Percentiles rank a stretch among this genome's conserved stretches.
phyloP scores from a whole-genome alignment of 2,888 invertebrate genomes.

The Leptarthrus brevirostris region DNA sequence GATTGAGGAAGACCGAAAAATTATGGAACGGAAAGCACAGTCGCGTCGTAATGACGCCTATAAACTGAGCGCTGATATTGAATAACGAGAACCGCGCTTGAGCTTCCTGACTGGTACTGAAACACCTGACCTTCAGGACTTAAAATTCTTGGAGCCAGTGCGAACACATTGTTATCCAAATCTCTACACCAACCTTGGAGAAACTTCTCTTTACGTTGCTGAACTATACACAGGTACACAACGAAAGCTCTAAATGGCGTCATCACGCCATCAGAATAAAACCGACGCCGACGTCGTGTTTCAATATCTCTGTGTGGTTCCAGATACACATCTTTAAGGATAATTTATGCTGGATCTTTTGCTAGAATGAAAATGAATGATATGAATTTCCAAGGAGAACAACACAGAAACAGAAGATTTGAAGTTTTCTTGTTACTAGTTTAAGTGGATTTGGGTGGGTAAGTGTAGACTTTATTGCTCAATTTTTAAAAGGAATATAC shows the following conservation, averaged over 20 bases:
- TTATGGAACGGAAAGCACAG: slow-evolving; percentile 1
- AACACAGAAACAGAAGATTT: neutral
- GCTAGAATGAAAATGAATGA: neutral
- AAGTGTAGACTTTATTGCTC: neutral
- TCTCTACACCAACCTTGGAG: slow-evolving; percentile 14
- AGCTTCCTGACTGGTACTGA: slow-evolving; percentile 18
- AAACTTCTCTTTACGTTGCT: neutral
- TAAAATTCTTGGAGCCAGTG: slow-evolving; percentile 23
- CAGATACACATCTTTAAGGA: slow-evolving; percentile 25
- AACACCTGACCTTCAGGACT: slow-evolving; percentile 21
- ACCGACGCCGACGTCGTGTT: slow-evolving; percentile 27
- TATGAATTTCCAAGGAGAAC: slow-evolving; percentile 8
- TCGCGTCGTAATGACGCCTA: neutral
- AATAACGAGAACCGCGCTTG: neutral
- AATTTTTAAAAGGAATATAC: too few species aligned
- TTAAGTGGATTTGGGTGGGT: slow-evolving; percentile 4
- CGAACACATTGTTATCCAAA: slow-evolving; percentile 10
- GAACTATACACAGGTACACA: slow-evolving; percentile 12
- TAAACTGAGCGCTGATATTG: slow-evolving; percentile 2
- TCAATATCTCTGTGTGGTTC: neutral
- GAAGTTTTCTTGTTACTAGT: slow-evolving; percentile 3
- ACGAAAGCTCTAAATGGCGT: slow-evolving; percentile 34
- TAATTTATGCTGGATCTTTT: slow-evolving; percentile 21
- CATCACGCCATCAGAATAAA: slow-evolving; percentile 14
- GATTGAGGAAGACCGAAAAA: slow-evolving; percentile 15